phyloP scores from a whole-genome alignment of 2,113 vertebrate genomes.

The Diadophis punctatus region DNA sequence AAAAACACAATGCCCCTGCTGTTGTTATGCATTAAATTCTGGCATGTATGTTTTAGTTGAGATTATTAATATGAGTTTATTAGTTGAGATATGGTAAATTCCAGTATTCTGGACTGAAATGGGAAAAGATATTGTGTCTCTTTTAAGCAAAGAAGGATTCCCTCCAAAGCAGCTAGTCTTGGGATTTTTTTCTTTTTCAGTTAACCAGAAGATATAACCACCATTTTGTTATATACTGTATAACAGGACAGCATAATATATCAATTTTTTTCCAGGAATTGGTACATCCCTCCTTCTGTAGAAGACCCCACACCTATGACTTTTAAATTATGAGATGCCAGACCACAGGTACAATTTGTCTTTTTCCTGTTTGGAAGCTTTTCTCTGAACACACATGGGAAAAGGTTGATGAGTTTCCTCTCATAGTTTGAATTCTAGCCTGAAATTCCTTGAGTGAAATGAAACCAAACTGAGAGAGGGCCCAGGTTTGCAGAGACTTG shows the following conservation, averaged over 20 bases:
- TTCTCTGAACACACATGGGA: neutral
- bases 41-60: neutral
- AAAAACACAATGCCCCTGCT: neutral
- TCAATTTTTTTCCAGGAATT: neutral
- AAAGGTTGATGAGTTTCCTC: neutral
- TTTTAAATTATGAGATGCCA: neutral
- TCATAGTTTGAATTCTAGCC: neutral
- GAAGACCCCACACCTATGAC: neutral
- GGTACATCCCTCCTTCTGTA: neutral
- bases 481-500: conserved; percentile 16
- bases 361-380: conserved; percentile 7
- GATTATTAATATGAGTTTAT: neutral
- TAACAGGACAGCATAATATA: neutral
- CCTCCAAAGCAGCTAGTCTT: neutral
- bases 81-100: neutral
- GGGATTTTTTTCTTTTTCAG: neutral
- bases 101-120: neutral
- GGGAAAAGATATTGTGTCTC: neutral
- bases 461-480: conserved; percentile 15
- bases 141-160: neutral
- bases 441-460: conserved; percentile 5
- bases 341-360: neutral
- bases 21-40: neutral
- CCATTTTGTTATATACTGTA: neutral
- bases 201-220: neutral